Evolutionary conservation across 2,797 vertebrate species (phyloP), one percentile per base, ranked within the genome.

Genomic region (Rachycentron canadum): DNA sequence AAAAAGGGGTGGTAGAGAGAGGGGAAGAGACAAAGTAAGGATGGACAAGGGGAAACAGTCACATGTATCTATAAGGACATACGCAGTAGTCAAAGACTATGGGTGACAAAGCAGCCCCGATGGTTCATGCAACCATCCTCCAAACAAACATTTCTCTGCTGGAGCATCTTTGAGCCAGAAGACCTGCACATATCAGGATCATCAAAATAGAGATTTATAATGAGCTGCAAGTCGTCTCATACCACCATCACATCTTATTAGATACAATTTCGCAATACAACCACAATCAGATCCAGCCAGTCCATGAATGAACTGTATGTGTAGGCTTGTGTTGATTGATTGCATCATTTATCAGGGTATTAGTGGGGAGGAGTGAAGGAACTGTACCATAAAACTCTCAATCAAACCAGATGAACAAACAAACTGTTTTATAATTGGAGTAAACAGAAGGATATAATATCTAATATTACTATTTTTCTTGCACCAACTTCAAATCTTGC

Each of bases 341-440:
- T 61, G 23, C 28, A 74, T 69, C 60, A 28, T 47, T 69, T 62
- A 68, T 55, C 23, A 8, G 34, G 41, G 62, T 41, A 38, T 60
- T 40, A 65, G 38, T 3, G 49, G 57, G 49, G 71, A 78, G 72
- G 70, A 76, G 83, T 52, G 50, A 55, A 77, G 43, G 58, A 50
- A 26, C 25, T 49, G 53, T 17, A 34, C 41, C 30, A 41, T 82
- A 73, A 84, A 86, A 0, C 50, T 75, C 59, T 69, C 81, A 70
- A 32, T 83, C 64, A 71, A 57, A 36, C 12, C 11, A n/a, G 55
- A 81, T 70, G 61, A 65, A 62, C 45, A 14, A 26, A 28, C 32
- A 55, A 60, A 50, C 26, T 21, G 32, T 63, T 26, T 60, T 26
- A 43, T 30, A 34, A 36, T 32, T 16, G 16, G 23, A 43, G 52